Percentiles rank a stretch among this genome's conserved stretches.
Conservation (phyloP, 2,113 vertebrate species). For the Phylloscopus trochilus region DNA sequence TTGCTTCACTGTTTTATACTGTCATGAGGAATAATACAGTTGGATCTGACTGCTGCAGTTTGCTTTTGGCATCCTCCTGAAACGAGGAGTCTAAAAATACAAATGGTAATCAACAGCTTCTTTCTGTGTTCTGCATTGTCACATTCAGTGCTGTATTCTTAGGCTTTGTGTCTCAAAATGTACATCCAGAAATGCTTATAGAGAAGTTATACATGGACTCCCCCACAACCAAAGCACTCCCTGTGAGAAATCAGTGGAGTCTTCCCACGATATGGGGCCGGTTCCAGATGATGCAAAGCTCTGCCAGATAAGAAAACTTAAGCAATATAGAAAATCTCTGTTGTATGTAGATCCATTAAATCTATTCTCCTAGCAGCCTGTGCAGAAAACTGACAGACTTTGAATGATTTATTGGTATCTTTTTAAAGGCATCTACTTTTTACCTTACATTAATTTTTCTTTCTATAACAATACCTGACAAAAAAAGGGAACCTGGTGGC, state of each 20-base stretch:
- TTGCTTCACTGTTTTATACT: background rate
- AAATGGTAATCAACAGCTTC: conserved; percentile 7
- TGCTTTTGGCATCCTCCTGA: conserved; percentile 19
- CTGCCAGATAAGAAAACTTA: background rate
- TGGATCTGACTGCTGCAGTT: background rate
- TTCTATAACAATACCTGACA: background rate
- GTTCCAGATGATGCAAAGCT: background rate
- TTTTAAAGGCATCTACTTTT: conserved; percentile 3
- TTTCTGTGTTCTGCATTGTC: background rate
- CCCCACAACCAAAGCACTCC: background rate
- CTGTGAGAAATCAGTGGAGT: background rate
- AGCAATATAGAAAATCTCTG: background rate
- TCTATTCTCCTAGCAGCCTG: background rate
- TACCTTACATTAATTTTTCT: background rate
- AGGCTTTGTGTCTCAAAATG: conserved; percentile 21
- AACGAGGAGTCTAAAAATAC: conserved; percentile 11
- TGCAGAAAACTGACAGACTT: conserved; percentile 29
- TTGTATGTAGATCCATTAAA: conserved; percentile 11
- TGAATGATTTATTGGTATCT: conserved; percentile 36
- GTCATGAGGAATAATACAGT: background rate
- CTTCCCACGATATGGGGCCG: background rate
- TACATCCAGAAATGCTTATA: background rate
- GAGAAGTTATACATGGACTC: background rate
- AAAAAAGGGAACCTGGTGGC: background rate
- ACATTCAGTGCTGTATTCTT: conserved; percentile 33